Conservation (phyloP, 2,113 vertebrate species). For the Paramormyrops kingsleyae region DNA sequence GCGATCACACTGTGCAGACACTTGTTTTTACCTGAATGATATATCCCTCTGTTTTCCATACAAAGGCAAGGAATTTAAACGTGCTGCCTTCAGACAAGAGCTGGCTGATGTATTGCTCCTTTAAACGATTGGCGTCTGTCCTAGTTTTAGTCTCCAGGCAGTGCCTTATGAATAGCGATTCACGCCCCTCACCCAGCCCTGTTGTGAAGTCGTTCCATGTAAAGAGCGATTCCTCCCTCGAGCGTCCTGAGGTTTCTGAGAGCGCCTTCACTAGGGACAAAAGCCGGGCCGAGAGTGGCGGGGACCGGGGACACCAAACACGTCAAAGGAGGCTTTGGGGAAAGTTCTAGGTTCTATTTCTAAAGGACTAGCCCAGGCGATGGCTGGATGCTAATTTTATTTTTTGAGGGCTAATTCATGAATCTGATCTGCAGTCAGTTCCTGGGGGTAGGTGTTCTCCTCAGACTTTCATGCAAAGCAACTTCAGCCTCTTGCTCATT, state of each 20-base stretch:
- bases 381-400: neutral
- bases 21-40: slow-evolving; percentile 1
- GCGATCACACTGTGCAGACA: neutral
- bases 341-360: neutral
- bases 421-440: neutral
- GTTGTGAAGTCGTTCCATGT: neutral
- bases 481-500: neutral
- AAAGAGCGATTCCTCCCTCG: slow-evolving; percentile 7
- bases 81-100: neutral
- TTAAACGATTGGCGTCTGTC: neutral
- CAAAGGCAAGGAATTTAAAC: neutral
- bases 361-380: neutral
- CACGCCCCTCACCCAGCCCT: neutral
- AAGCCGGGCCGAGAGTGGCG: neutral
- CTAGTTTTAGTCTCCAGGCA: neutral
- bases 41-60: neutral
- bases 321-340: neutral
- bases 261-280: neutral
- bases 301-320: neutral
- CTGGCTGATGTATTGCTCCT: neutral
- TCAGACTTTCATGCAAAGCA: neutral
- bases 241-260: neutral
- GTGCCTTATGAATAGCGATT: neutral
- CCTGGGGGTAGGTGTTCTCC: neutral
- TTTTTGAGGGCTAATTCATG: neutral